Evolutionary conservation across 2,797 vertebrate species (phyloP), one percentile per base, ranked within the genome.

Genomic region (Nothura maculosa): DNA sequence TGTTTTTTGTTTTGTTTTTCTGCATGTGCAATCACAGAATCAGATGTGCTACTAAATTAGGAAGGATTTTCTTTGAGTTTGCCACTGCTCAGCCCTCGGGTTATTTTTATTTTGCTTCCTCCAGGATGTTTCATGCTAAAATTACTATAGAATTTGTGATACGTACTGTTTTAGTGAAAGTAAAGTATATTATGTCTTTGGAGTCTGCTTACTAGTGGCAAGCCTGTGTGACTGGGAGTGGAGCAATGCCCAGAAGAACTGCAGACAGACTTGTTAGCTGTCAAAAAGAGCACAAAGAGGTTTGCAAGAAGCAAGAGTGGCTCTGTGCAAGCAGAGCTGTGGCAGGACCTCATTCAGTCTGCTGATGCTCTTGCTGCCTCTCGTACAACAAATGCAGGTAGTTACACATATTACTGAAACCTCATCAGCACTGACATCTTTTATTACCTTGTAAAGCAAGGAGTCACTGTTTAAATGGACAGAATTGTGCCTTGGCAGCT

Each of bases 101-200:
- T 25, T 13, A 48, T 48, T 12, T 48, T 78, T 81, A 42, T 72
- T 90, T 79, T 86, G 16, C 38, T 79, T 92, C 75, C 79, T 86
- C 21, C 47, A 61, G 70, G 52, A 60, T 70, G 6, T 67, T n/a
- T 92, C 52, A 40, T 6, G 2, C 81, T 36, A 86, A 73, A 62
- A 63, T 67, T 40, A 22, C 25, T 55, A 47, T 47, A 60, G 62
- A 79, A 64, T 67, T 62, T 64, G 76, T 82, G 76, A 48, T 15
- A 70, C 1, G 0, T 15, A 21, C 81, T 85, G 28, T 27, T 90
- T 58, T 55, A 67, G 11, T 45, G 28, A 34, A 76, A 16, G 47
- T 74, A 32, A 81, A 54, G 22, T 30, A 9, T 45, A 19, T 19
- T 61, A 19, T 21, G 9, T 50, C 58, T 22, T 87, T 15, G 10